phyloP scores from a whole-genome alignment of 2,113 vertebrate species.

The Zapus hudsonius region DNA sequence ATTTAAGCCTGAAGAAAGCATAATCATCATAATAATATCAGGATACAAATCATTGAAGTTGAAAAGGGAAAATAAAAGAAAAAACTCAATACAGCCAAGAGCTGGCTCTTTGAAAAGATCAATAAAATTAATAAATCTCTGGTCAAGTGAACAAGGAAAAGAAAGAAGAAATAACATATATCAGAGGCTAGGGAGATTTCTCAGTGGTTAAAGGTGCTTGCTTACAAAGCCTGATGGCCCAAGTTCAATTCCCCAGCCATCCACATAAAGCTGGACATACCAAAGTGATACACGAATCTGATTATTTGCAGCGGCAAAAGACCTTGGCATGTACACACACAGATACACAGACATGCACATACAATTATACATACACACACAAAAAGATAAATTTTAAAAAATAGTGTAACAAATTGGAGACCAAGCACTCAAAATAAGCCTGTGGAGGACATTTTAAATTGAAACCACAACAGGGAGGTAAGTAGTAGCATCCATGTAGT shows the following conservation, averaged over 20 bases:
- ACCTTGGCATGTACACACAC: too few species aligned
- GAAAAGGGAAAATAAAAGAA: slow-evolving; percentile 34
- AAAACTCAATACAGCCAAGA: slow-evolving; percentile 29
- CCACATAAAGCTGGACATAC: too few species aligned
- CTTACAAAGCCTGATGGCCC: too few species aligned
- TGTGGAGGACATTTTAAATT: not conserved
- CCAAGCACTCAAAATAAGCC: not conserved
- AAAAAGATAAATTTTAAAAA: not conserved
- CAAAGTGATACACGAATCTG: too few species aligned
- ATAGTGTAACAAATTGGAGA: not conserved
- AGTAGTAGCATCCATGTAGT: not conserved
- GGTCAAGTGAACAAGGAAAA: not conserved
- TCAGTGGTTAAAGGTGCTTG: too few species aligned
- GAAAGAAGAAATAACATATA: slow-evolving; percentile 13
- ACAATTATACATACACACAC: too few species aligned
- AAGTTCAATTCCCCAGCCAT: too few species aligned
- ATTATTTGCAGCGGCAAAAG: too few species aligned
- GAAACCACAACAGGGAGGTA: not conserved
- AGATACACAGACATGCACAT: not conserved
- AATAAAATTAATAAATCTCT: slow-evolving; percentile 43
- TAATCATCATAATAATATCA: slow-evolving; percentile 28
- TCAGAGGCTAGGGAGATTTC: too few species aligned
- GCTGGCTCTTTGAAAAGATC: slow-evolving; percentile 32
- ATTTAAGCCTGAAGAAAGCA: slow-evolving; percentile 13
- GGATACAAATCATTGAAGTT: slow-evolving; percentile 42